phyloP scores from a whole-genome alignment of 1,140 invertebrate genomes.

The Platyura marginata region DNA sequence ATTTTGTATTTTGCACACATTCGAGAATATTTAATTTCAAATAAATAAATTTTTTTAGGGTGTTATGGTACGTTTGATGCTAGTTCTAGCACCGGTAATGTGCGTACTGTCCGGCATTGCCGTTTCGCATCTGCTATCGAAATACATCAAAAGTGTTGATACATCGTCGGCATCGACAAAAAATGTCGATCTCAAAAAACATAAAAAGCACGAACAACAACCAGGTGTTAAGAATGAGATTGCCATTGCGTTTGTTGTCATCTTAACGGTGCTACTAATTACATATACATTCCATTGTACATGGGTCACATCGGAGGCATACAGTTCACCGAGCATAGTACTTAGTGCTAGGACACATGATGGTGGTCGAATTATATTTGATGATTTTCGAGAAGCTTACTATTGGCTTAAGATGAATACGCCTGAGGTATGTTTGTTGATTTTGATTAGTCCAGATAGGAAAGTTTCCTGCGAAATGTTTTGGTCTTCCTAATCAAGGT shows the following conservation, averaged over 20 bases:
- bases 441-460: not conserved
- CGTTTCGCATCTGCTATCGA: constrained; percentile 71
- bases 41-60: constrained; percentile 36
- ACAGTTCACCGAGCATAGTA: constrained; percentile 94
- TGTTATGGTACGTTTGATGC: constrained; percentile 96
- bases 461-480: no score
- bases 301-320: constrained; percentile 99
- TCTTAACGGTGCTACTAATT: constrained; percentile 71
- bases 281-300: constrained; percentile 94
- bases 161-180: constrained; percentile 15
- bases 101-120: constrained; percentile 91
- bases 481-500: no score
- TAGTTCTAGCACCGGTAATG: constrained; percentile 94
- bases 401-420: constrained; percentile 98
- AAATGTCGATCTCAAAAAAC: constrained; percentile 23
- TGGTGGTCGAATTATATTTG: constrained; percentile 39
- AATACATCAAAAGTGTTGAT: constrained; percentile 79
- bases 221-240: constrained; percentile 76
- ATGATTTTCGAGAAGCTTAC: constrained; percentile 95
- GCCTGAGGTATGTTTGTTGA: constrained; percentile 42
- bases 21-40: constrained; percentile 1
- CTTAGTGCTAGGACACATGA: constrained; percentile 87
- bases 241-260: constrained; percentile 63
- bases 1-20: not conserved
- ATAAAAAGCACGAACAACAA: constrained; percentile 55